Conservation (phyloP, 2,888 invertebrate species). For the Nowickia ferox region DNA sequence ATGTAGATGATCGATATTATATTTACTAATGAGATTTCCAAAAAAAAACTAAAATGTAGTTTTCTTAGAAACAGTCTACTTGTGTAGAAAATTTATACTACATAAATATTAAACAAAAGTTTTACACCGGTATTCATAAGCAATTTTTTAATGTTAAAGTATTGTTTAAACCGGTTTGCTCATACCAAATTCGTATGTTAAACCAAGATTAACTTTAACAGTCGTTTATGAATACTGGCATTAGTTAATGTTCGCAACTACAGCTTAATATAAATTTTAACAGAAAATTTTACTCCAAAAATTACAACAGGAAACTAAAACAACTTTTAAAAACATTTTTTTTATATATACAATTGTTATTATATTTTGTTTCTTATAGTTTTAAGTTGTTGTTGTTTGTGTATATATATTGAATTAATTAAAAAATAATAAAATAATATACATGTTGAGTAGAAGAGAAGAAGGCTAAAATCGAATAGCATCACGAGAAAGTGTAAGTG, state of each 20-base stretch:
- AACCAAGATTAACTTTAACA: no score
- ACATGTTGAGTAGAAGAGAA: not conserved
- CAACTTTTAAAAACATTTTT: slow-evolving; percentile 40
- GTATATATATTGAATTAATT: slow-evolving; percentile 33
- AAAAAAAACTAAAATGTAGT: not conserved
- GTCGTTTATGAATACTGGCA: no score
- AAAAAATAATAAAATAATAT: not conserved
- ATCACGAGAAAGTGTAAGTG: slow-evolving; percentile 14
- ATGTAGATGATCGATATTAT: slow-evolving; percentile 45
- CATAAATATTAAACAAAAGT: no score
- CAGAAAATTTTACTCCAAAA: slow-evolving; percentile 15
- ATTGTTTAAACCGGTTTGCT: no score
- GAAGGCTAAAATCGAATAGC: slow-evolving; percentile 4
- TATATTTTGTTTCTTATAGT: slow-evolving; percentile 56
- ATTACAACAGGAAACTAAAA: slow-evolving; percentile 54
- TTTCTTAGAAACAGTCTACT: no score
- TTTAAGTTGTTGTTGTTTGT: slow-evolving; percentile 70
- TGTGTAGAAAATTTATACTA: no score
- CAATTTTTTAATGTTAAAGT: no score
- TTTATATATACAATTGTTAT: slow-evolving; percentile 49
- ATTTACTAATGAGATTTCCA: slow-evolving; percentile 50
- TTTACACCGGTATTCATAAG: no score
- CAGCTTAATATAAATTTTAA: slow-evolving; percentile 7
- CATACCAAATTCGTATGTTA: no score
- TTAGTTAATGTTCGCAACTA: no score